phyloP scores from a whole-genome alignment of 1,140 invertebrate genomes.

The Euschistus heros region DNA sequence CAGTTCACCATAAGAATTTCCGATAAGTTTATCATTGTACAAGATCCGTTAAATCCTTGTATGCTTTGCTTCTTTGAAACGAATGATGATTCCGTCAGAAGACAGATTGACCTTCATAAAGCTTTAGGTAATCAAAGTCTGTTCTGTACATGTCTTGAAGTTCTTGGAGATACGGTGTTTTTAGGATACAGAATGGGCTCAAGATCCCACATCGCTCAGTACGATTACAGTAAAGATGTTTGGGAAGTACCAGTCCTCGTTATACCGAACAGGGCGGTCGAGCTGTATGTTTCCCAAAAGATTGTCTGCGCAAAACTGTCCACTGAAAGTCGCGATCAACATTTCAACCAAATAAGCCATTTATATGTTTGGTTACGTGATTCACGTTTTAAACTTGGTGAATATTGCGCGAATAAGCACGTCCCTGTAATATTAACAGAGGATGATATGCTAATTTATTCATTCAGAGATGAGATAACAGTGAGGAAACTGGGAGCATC shows the following conservation, averaged over 20 bases:
- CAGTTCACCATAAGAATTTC: not conserved
- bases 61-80: not conserved
- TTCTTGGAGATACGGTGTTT: not conserved
- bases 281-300: not conserved
- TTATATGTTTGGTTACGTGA: not conserved
- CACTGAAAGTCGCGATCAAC: not conserved
- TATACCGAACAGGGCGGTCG: not conserved
- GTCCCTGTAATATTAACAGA: not conserved
- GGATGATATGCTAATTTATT: not conserved
- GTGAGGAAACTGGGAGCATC: not conserved
- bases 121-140: constrained; percentile 4
- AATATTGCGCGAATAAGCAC: not conserved
- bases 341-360: not conserved
- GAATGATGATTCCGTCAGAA: not conserved
- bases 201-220: not conserved
- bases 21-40: not conserved
- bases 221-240: not conserved
- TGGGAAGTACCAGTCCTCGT: not conserved
- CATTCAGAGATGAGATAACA: not conserved
- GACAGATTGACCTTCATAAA: constrained; percentile 1
- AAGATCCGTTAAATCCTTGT: constrained; percentile 5
- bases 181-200: not conserved
- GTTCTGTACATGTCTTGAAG: not conserved
- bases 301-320: not conserved
- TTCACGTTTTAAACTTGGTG: not conserved